A percentile compares a stretch with the other conserved stretches of the same genome.
Conservation (phyloP, 2,888 invertebrate species). For the Hyles lineata region DNA sequence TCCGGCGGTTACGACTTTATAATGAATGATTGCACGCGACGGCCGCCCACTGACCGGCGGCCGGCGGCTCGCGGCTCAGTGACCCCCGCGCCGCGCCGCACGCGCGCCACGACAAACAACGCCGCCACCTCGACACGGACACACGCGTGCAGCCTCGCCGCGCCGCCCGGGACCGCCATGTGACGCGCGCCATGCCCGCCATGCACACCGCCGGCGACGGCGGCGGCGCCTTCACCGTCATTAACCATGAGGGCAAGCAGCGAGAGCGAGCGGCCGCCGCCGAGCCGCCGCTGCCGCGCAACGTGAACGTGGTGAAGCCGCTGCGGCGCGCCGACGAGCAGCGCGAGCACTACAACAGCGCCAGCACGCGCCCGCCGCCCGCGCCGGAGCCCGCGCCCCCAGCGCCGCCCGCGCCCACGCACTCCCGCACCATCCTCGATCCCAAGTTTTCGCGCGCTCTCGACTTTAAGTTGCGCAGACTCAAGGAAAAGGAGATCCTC, state of each 20-base stretch:
- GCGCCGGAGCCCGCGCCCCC: constrained; percentile 39
- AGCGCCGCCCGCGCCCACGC: background rate
- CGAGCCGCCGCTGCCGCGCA: constrained; percentile 45
- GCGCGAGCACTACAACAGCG: constrained; percentile 32
- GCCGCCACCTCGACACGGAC: constrained; percentile 30
- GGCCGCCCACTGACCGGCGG: constrained; percentile 48
- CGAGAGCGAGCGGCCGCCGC: constrained; percentile 36
- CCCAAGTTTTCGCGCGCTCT: constrained; percentile 88
- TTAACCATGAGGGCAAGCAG: constrained; percentile 51
- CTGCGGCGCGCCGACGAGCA: constrained; percentile 55
- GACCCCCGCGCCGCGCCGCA: constrained; percentile 41
- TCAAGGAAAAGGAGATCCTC: constrained; percentile 86
- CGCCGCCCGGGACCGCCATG: constrained; percentile 31
- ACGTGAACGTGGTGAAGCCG: constrained; percentile 70
- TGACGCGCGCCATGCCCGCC: constrained; percentile 64
- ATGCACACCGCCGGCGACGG: constrained; percentile 54
- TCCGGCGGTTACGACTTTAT: constrained; percentile 37
- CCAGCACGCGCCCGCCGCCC: constrained; percentile 32
- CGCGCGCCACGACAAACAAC: constrained; percentile 35
- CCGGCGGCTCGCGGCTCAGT: constrained; percentile 46
- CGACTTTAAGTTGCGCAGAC: constrained; percentile 88
- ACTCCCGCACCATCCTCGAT: constrained; percentile 64
- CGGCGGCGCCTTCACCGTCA: constrained; percentile 65
- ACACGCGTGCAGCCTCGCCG: constrained; percentile 20
- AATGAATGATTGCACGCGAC: constrained; percentile 36